Evolutionary conservation across 2,113 vertebrate genomes (phyloP).

Genomic region (Clinocottus analis): DNA sequence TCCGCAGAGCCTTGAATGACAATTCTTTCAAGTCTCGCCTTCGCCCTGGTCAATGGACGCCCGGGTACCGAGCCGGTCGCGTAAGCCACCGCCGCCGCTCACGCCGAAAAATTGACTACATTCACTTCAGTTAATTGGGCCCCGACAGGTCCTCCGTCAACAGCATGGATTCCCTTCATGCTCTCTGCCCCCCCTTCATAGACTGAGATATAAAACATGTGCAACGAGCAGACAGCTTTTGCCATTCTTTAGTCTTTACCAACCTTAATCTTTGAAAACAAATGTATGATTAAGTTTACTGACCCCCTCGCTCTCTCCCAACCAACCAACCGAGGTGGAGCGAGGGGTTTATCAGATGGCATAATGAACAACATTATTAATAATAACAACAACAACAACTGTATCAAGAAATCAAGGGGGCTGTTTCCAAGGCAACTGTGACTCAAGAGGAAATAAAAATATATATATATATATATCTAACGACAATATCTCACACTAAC

Average conservation of each 20-base stretch:
- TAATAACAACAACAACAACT: conserved; percentile 45
- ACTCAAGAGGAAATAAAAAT: conserved; percentile 69
- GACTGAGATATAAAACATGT: conserved; percentile 49
- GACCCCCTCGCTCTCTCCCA: conserved; percentile 4
- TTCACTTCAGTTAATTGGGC: conserved; percentile 50
- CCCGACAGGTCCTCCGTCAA: conserved; percentile 39
- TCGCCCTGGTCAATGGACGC: background rate
- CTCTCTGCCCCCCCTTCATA: background rate
- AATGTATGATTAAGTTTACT: conserved; percentile 79
- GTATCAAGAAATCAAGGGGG: conserved; percentile 65
- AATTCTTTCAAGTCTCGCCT: conserved; percentile 25
- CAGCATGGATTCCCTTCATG: conserved; percentile 33
- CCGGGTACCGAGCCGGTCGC: conserved; percentile 3
- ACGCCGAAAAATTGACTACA: conserved; percentile 28
- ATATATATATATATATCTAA: background rate
- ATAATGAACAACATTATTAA: conserved; percentile 56
- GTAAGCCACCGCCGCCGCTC: conserved; percentile 12
- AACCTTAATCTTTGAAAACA: conserved; percentile 81
- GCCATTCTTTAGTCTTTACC: conserved; percentile 58
- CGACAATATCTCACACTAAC: conserved; percentile 38
- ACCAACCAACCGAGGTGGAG: conserved; percentile 6
- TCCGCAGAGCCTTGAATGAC: conserved; percentile 4
- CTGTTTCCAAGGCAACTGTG: conserved; percentile 85
- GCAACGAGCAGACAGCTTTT: conserved; percentile 53
- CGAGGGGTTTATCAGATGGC: conserved; percentile 59